A percentile compares a stretch with the other conserved stretches of the same genome.
Conservation (phyloP, 2,797 vertebrate species). For the Oceanodroma leucorhoa region DNA sequence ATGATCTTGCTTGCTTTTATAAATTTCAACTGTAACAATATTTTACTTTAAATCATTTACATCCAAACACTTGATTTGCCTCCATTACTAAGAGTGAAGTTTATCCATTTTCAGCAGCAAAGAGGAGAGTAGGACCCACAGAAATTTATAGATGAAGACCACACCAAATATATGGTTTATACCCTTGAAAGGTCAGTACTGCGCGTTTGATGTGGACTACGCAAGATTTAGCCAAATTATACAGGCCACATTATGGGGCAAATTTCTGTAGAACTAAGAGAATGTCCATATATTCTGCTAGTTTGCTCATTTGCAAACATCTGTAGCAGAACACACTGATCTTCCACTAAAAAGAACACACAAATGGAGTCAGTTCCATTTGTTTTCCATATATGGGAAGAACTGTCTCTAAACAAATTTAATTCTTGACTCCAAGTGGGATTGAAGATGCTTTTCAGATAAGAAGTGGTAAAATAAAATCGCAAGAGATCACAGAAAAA, state of each 20-base stretch:
- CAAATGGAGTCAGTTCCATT: conserved; percentile 43
- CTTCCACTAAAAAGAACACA: not conserved
- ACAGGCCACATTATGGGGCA: not conserved
- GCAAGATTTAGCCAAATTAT: not conserved
- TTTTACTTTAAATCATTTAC: not conserved
- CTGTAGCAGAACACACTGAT: conserved; percentile 46
- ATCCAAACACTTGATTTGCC: not conserved
- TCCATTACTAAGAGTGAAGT: not conserved
- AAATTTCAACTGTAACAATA: not conserved
- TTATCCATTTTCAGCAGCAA: not conserved
- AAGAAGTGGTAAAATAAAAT: conserved; percentile 63
- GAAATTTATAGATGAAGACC: not conserved
- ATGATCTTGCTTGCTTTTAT: not conserved
- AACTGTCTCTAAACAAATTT: conserved; percentile 50
- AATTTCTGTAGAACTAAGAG: not conserved
- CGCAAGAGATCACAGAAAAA: conserved; percentile 46
- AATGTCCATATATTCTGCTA: conserved; percentile 7
- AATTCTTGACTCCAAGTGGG: conserved; percentile 46
- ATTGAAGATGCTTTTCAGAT: conserved; percentile 63
- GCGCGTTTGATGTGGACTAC: not conserved
- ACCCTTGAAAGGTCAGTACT: not conserved
- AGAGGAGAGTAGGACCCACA: not conserved
- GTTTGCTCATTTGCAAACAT: conserved; percentile 45
- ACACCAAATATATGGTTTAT: not conserved
- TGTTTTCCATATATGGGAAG: conserved; percentile 59